Conservation (phyloP, 2,888 invertebrate species). For the Tetramorium bicarinatum region DNA sequence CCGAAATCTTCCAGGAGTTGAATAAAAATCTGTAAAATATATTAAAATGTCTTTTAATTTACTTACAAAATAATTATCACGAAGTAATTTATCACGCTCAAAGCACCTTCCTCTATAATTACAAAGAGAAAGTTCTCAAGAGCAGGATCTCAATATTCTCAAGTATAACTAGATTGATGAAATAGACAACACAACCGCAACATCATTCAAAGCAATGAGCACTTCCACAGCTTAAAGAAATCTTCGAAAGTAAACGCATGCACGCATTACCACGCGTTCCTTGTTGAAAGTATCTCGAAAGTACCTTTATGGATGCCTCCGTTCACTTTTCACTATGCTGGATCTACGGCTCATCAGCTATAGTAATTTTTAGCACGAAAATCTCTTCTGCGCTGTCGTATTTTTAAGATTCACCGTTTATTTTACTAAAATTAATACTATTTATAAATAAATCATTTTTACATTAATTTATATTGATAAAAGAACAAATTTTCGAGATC, state of each 20-base stretch:
- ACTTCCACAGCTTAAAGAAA: slow-evolving; percentile 7
- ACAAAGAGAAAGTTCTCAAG: slow-evolving; percentile 24
- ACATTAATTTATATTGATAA: not conserved
- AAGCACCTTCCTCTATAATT: slow-evolving; percentile 10
- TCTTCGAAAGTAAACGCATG: slow-evolving; percentile 27
- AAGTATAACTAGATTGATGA: not conserved
- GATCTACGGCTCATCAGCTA: slow-evolving; percentile 17
- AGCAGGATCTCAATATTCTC: not conserved
- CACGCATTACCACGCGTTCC: not conserved
- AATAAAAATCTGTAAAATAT: slow-evolving; percentile 63
- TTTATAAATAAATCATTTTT: not conserved
- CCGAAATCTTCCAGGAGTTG: slow-evolving; percentile 46
- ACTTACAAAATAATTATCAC: not conserved
- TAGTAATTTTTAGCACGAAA: not conserved
- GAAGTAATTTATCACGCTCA: not conserved
- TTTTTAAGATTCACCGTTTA: not conserved
- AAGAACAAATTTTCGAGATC: not conserved
- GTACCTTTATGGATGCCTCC: slow-evolving; percentile 51
- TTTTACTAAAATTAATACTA: not conserved
- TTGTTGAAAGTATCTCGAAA: slow-evolving; percentile 48
- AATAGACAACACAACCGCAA: slow-evolving; percentile 8
- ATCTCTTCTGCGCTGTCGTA: not conserved
- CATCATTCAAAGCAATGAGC: slow-evolving; percentile 31
- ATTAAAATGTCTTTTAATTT: slow-evolving; percentile 2
- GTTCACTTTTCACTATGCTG: slow-evolving; percentile 35